phyloP scores from a whole-genome alignment of 2,113 vertebrate genomes.

The Geococcyx californianus region DNA sequence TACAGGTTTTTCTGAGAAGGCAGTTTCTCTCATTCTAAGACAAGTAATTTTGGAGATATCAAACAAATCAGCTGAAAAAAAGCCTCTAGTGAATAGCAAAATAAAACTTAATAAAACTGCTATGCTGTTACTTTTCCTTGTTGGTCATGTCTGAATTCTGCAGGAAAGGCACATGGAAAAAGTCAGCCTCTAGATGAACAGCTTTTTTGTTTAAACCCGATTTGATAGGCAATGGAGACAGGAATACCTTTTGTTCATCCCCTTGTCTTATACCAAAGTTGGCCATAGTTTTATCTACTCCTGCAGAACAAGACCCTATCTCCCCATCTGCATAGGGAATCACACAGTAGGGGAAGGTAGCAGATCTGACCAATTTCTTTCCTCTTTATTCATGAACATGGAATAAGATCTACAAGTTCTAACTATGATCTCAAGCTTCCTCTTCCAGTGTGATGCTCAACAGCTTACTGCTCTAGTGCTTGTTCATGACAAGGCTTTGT shows the following conservation, averaged over 20 bases:
- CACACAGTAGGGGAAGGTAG: neutral
- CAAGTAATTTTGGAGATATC: neutral
- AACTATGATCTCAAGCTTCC: neutral
- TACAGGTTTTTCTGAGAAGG: neutral
- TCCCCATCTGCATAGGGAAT: neutral
- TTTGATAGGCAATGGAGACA: neutral
- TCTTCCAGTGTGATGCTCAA: neutral
- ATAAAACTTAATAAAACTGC: neutral
- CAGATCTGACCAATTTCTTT: neutral
- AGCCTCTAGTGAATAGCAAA: neutral
- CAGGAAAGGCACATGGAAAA: neutral
- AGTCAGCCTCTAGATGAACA: neutral
- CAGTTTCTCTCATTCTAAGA: neutral
- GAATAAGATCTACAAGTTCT: neutral
- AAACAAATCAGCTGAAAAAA: neutral
- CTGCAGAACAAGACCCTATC: neutral
- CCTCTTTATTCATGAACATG: neutral
- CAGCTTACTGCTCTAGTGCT: neutral
- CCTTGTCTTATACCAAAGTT: neutral
- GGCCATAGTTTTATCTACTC: neutral
- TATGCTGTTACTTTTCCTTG: neutral
- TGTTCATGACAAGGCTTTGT: neutral
- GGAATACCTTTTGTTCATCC: fast-evolving
- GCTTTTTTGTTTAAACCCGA: neutral
- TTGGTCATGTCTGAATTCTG: neutral